Base-by-base conservation (phyloP, 2,797 vertebrate genomes). In the Xiphorhynchus erythropygius region DNA sequence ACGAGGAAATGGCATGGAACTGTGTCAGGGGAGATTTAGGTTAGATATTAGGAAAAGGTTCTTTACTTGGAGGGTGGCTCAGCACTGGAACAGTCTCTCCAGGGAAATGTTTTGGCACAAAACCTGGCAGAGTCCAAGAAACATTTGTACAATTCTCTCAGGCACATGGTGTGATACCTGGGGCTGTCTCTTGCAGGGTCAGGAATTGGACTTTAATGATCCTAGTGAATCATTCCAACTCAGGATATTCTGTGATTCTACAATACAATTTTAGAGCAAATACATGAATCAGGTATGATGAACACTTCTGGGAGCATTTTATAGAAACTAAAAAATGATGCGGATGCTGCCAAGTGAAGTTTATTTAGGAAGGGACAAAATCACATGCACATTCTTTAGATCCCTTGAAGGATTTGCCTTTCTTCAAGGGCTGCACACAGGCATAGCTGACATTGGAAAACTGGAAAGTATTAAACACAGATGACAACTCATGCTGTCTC, bases 271-370 rank as follows among this genome's bases (percentile, higher is more conserved):
- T 22, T 4, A 44, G 25, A 14, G 5, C 10, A 64, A 60, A 52
- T 13, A 52, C 7, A 47, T 0, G 4, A 71, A 84, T 5, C 18
- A 46, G 21, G 12, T 75, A 39, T 21, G 33, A 49, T 37, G 21
- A 44, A 57, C 0, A 0, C 5, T 64, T 24, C 9, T 68, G 57
- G 28, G 13, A 3, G 1, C 4, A 35, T 78, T 81, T 76, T 13
- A 53, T 22, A 11, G 62, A 81, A 77, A 62, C 57, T 57, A 63
- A 76, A 87, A 69, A 15, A 13, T 59, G 11, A 63, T 37, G 5
- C 3, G 18, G 10, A 33, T 57, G 46, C 18, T 73, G 13, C 25
- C 47, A 76, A 76, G 3, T 41, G 25, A 35, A 3, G 0, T 19
- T 11, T 46, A 49, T 39, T 59, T 79, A 71, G 49, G 9, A 78